phyloP scores from a whole-genome alignment of 2,888 invertebrate species.

The Aphidoletes aphidimyza region DNA sequence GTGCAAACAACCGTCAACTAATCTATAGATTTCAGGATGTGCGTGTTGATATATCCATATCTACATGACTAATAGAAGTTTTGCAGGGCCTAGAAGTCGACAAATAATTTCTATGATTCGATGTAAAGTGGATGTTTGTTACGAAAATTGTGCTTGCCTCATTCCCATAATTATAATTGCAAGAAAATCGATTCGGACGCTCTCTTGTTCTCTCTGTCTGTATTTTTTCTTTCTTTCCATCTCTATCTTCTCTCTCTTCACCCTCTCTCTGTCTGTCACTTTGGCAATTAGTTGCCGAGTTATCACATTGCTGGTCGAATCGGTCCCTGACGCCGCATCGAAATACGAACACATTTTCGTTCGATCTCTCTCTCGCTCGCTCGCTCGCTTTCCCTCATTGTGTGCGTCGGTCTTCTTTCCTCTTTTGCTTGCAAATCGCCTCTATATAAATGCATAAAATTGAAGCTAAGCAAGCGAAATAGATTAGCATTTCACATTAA shows the following conservation, averaged over 20 bases:
- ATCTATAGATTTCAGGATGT: conserved; percentile 19
- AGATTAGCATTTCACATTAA: conserved; percentile 61
- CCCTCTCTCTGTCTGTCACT: conserved; percentile 51
- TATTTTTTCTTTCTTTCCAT: too few species aligned
- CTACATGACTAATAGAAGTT: neutral
- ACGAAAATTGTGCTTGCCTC: neutral
- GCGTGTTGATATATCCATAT: conserved; percentile 43
- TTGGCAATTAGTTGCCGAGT: conserved; percentile 48
- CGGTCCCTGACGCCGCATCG: conserved; percentile 28
- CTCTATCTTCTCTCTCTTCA: too few species aligned
- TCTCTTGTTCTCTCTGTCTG: too few species aligned
- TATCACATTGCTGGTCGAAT: conserved; percentile 38
- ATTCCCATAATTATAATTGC: conserved; percentile 38
- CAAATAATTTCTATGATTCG: neutral
- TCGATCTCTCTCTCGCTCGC: neutral
- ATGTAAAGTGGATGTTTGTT: conserved; percentile 6
- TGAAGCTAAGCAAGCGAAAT: conserved; percentile 57
- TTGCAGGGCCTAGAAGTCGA: conserved; percentile 3
- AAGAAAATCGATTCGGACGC: conserved; percentile 51
- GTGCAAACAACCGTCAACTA: conserved; percentile 49
- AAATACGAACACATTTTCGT: neutral
- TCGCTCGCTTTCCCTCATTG: neutral
- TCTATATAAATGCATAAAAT: conserved; percentile 40
- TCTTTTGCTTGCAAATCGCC: too few species aligned
- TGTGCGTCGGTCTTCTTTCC: too few species aligned